These are phyloP conservation scores for Drosophila atripex DNA, from an alignment of 2,888 invertebrate genomes.

Conservation along the genomic window DNA sequence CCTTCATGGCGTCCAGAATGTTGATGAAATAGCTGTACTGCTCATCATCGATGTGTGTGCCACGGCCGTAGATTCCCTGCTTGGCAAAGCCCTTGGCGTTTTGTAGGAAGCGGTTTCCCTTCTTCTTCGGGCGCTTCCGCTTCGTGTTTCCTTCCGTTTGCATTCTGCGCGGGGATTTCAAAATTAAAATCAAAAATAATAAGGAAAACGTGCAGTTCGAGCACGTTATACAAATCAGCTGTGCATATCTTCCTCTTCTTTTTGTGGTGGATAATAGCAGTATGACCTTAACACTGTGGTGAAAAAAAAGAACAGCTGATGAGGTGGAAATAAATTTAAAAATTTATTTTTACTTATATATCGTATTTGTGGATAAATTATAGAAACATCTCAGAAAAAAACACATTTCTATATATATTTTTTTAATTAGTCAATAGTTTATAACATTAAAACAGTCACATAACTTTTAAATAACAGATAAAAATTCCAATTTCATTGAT, in stretches of 20 bases:
- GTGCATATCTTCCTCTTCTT: neutral
- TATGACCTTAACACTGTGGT: neutral
- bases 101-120: conserved; percentile 83
- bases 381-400: no score
- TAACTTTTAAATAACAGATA: no score
- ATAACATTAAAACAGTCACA: no score
- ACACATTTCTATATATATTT: no score
- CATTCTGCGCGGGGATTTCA: conserved; percentile 32
- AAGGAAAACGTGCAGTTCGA: conserved; percentile 84
- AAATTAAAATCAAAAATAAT: conserved; percentile 87
- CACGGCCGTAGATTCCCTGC: conserved; percentile 89
- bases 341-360: neutral
- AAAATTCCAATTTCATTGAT: no score
- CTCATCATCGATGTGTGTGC: conserved; percentile 88
- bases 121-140: conserved; percentile 70
- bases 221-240: conserved; percentile 15
- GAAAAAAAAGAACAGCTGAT: neutral
- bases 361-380: neutral
- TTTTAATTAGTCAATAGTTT: no score
- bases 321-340: neutral
- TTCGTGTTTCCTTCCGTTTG: conserved; percentile 46
- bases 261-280: neutral
- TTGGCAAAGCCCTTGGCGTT: conserved; percentile 91
- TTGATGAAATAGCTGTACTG: conserved; percentile 91
- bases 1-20: conserved; percentile 89